Conservation (phyloP, 1,140 invertebrate species). For the Nasonia vitripennis region DNA sequence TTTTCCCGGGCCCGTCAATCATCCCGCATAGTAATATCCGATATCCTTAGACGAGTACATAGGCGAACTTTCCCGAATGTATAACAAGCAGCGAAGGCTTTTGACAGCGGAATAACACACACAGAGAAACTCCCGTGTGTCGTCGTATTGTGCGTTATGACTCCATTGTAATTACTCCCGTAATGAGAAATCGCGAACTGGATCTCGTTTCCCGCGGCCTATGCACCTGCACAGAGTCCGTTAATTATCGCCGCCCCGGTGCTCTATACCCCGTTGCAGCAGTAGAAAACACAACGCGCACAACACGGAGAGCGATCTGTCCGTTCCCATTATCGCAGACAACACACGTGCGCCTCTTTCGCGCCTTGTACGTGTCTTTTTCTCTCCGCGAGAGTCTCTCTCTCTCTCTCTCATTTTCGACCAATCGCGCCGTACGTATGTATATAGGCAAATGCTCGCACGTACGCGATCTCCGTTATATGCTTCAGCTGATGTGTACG, state of each 20-base stretch:
- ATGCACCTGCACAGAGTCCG: background rate
- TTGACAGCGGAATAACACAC: no score
- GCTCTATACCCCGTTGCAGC: background rate
- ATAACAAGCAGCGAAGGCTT: no score
- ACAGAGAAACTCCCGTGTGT: background rate
- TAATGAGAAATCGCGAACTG: constrained; percentile 40
- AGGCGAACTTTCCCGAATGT: no score
- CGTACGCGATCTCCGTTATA: background rate
- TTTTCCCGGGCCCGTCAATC: no score
- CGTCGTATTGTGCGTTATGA: constrained; percentile 39
- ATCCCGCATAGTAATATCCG: no score
- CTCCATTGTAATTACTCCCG: constrained; percentile 20
- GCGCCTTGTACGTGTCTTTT: constrained; percentile 3
- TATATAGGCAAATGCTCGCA: background rate
- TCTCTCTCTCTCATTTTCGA: constrained; percentile 7
- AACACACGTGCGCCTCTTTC: constrained; percentile 16
- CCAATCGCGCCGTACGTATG: background rate
- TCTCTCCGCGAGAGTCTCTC: no score
- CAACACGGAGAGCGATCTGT: background rate
- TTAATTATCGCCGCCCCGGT: constrained; percentile 13
- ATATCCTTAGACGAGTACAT: no score
- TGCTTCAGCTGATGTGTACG: background rate
- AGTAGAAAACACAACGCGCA: background rate
- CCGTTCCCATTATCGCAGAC: constrained; percentile 11
- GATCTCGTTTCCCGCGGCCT: constrained; percentile 16